A percentile compares a stretch with the other conserved stretches of the same genome.
Conservation (phyloP, 2,888 invertebrate species). For the Andrena trimmerana region DNA sequence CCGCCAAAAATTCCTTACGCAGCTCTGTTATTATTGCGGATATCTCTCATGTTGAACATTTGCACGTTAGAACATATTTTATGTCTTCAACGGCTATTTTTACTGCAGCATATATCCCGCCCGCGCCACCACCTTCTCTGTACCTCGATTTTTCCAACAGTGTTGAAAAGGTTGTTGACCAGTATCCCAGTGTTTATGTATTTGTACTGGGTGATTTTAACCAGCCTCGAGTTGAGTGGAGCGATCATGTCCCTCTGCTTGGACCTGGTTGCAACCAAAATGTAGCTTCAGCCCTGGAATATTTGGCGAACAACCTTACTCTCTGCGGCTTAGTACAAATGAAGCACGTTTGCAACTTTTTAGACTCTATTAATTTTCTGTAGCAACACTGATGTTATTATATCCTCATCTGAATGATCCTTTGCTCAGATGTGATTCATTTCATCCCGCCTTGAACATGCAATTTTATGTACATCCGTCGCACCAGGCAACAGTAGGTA, state of each 20-base stretch:
- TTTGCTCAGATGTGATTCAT: not conserved
- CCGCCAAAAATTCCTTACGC: not conserved
- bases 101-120: not conserved
- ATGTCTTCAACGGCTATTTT: not conserved
- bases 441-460: not conserved
- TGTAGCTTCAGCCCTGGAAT: not conserved
- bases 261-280: not conserved
- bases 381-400: not conserved
- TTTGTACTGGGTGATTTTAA: not conserved
- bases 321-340: not conserved
- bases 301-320: not conserved
- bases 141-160: not conserved
- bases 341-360: not conserved
- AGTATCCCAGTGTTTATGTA: not conserved
- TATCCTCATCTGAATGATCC: not conserved
- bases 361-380: not conserved
- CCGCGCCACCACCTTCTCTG: not conserved
- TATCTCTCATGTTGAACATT: not conserved
- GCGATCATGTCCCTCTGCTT: not conserved
- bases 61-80: not conserved
- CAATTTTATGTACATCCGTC: not conserved
- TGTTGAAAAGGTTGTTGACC: not conserved
- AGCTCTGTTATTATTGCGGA: not conserved
- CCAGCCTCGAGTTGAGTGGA: not conserved
- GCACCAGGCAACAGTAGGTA: not conserved